These are phyloP conservation scores for Odontomachus brunneus DNA, from an alignment of 1,140 invertebrate species.

Conservation along the genomic window DNA sequence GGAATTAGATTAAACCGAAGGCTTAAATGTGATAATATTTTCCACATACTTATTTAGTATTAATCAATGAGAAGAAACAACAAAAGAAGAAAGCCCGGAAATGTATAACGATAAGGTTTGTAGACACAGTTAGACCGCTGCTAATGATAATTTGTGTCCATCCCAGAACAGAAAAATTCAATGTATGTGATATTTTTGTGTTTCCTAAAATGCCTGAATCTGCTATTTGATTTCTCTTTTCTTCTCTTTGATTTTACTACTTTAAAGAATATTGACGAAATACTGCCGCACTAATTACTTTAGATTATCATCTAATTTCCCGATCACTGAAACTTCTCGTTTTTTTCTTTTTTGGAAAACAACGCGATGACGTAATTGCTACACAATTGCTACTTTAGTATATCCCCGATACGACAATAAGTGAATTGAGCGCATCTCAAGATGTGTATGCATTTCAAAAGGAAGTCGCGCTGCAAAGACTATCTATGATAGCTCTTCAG, in stretches of 20 bases:
- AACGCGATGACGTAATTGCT: not conserved
- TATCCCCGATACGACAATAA: not conserved
- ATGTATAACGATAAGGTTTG: constrained; percentile 2
- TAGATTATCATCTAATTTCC: not conserved
- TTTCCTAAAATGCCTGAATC: not conserved
- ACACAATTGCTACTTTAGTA: not conserved
- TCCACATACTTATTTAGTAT: constrained; percentile 24
- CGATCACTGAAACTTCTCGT: not conserved
- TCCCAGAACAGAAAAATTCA: not conserved
- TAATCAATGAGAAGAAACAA: constrained; percentile 19
- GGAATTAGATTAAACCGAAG: constrained; percentile 65
- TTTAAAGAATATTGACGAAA: no score
- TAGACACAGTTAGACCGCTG: constrained; percentile 14
- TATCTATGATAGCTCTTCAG: constrained; percentile 32
- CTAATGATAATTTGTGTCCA: not conserved
- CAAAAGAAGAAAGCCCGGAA: not conserved
- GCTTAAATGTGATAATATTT: constrained; percentile 56
- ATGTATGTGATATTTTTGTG: no score
- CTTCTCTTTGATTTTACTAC: not conserved
- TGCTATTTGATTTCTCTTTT: not conserved
- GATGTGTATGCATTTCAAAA: not conserved
- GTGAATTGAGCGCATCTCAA: not conserved
- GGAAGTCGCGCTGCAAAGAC: constrained; percentile 14
- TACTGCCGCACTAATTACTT: no score
- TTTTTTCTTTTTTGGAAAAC: not conserved